phyloP scores from a whole-genome alignment of 2,797 vertebrate genomes.

The Moxostoma hubbsi region DNA sequence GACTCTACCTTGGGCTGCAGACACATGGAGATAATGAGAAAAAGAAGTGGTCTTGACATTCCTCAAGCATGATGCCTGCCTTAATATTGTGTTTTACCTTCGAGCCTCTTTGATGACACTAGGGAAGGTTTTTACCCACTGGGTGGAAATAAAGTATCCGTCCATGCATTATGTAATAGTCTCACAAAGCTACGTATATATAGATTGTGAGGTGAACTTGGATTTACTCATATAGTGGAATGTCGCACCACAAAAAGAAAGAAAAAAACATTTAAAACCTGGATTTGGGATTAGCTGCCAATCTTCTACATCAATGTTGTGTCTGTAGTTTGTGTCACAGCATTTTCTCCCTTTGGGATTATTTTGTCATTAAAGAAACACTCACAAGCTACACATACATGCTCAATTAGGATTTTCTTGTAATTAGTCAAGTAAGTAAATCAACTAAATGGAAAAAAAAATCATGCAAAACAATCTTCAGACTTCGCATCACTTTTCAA shows the following conservation, averaged over 20 bases:
- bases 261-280: too few species aligned
- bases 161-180: conserved; percentile 33
- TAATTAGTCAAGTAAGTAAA: conserved; percentile 20
- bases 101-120: conserved; percentile 8
- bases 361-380: neutral
- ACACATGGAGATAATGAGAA: conserved; percentile 44
- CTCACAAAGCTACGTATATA: neutral
- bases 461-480: conserved; percentile 12
- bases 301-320: neutral
- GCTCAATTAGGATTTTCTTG: conserved; percentile 7
- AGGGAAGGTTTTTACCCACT: neutral
- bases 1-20: conserved; percentile 28
- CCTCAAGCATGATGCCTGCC: conserved; percentile 19
- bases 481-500: neutral
- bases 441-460: neutral
- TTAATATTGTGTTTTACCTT: conserved; percentile 29
- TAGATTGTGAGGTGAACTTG: neutral
- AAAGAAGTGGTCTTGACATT: conserved; percentile 40
- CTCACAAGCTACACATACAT: neutral
- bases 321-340: neutral
- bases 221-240: neutral
- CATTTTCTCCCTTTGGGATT: neutral
- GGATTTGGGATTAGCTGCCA: neutral
- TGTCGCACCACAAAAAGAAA: neutral
- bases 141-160: conserved; percentile 17